Evolutionary conservation across 2,113 vertebrate species (phyloP), one percentile per base, ranked within the genome.

Genomic region (Equus quagga): DNA sequence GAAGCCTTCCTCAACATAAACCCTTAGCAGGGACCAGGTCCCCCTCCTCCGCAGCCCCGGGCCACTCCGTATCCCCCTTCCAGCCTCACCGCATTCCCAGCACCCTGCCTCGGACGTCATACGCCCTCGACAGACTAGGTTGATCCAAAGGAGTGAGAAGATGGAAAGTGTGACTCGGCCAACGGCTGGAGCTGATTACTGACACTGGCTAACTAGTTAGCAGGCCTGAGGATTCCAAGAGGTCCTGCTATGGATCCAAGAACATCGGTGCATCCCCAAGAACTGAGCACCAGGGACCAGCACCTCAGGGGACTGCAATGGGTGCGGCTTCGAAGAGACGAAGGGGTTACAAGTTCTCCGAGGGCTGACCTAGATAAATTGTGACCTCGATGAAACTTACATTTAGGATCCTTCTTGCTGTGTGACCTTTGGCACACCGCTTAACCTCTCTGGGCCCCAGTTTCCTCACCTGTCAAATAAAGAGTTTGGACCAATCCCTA

Each of bases 11-110:
- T 2, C 1, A 80, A 60, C 28, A 5, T 0, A 64, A 41, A 33
- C 46, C 70, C 21, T 86, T 11, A 5, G 31, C 0, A 1, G 33
- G 12, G 17, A 7, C 44, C 54, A 0, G 0, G 0, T 19, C 18
- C 75, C 8, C 58, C 54, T 24, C 62, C 54, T 46, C 44, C 1
- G 14, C 41, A 24, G 24, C 4, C 24, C 76, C 19, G 13, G 65
- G 26, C 49, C 41, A 28, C n/a, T 19, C 73, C 8, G 23, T 15
- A 2, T 41, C 62, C 69, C 19, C 21, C 80, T 46, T 46, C 62
- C 14, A 44, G 80, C 23, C 49, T 70, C 7, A 13, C 6, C 64
- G 56, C 44, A 1, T 19, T 36, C 75, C 18, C 54, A 62, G 70
- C 41, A 49, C 69, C 15, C 24, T 86, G 81, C 19, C 54, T 9